Conservation (phyloP, 2,113 vertebrate genomes). For the Salvelinus sp. region DNA sequence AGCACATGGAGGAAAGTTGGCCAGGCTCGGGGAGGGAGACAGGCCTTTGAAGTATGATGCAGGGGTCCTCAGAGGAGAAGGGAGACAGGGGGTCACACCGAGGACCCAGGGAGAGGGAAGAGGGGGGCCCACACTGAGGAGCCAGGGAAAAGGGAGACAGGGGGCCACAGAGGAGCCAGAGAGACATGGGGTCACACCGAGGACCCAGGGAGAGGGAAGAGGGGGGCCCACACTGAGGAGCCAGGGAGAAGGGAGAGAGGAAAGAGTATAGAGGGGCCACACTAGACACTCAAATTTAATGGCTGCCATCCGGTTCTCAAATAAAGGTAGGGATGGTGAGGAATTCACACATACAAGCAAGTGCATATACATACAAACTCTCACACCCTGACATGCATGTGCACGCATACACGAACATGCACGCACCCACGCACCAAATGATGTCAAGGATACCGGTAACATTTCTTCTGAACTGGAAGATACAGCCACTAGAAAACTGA, state of each 20-base stretch:
- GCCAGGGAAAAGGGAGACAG: no score
- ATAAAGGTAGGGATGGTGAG: background rate
- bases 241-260: no score
- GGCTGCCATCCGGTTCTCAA: conserved; percentile 37
- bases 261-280: no score
- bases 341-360: no score
- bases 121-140: no score
- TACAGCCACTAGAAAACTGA: background rate
- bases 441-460: background rate
- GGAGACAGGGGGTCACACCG: conserved; percentile 6
- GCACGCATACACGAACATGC: background rate
- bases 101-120: conserved; percentile 28
- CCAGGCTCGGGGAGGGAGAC: conserved; percentile 11
- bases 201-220: conserved; percentile 23
- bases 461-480: background rate
- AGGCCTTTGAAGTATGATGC: conserved; percentile 45
- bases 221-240: no score
- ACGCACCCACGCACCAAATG: background rate
- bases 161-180: no score
- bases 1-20: conserved; percentile 36
- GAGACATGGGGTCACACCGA: conserved; percentile 13
- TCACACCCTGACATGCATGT: background rate
- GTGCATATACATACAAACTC: background rate
- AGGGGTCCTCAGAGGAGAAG: no score
- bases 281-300: conserved; percentile 53